Evolutionary conservation across 2,113 vertebrate genomes (phyloP).

Genomic region (Callospermophilus lateralis): DNA sequence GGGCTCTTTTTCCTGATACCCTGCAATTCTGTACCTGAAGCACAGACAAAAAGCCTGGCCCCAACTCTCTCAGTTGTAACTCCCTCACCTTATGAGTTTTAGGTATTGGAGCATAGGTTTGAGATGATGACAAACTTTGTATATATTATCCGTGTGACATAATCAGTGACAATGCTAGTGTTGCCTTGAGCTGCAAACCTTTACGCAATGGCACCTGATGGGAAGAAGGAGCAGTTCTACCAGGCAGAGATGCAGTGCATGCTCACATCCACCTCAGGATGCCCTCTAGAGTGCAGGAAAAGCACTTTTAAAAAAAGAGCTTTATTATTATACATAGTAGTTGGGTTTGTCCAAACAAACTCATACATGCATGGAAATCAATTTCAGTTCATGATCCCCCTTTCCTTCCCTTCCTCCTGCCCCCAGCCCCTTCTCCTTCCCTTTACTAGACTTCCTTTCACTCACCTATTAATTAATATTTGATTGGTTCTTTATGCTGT

Average conservation of each 20-base stretch:
- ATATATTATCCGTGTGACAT: not conserved
- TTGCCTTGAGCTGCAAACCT: not conserved
- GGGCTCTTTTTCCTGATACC: not conserved
- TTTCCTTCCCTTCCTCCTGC: too few relatives aligned
- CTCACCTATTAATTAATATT: too few relatives aligned
- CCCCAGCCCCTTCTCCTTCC: too few relatives aligned
- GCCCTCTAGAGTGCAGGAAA: too few relatives aligned
- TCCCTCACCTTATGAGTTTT: rapidly evolving
- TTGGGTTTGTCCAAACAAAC: too few relatives aligned
- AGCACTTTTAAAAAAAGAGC: too few relatives aligned
- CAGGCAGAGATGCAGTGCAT: not conserved
- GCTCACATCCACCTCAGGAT: rapidly evolving
- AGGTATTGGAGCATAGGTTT: not conserved
- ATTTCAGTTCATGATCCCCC: too few relatives aligned
- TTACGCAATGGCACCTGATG: rapidly evolving
- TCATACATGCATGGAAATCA: too few relatives aligned
- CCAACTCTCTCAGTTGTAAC: not conserved
- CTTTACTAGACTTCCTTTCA: too few relatives aligned
- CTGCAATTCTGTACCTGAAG: not conserved
- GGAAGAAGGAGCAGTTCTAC: not conserved
- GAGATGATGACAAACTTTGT: not conserved
- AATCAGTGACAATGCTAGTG: not conserved
- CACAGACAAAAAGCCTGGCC: not conserved
- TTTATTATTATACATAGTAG: too few relatives aligned
- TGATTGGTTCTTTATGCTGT: too few relatives aligned